Base-by-base conservation (phyloP, 2,797 vertebrate genomes). In the Euphonia xanthogaster region DNA sequence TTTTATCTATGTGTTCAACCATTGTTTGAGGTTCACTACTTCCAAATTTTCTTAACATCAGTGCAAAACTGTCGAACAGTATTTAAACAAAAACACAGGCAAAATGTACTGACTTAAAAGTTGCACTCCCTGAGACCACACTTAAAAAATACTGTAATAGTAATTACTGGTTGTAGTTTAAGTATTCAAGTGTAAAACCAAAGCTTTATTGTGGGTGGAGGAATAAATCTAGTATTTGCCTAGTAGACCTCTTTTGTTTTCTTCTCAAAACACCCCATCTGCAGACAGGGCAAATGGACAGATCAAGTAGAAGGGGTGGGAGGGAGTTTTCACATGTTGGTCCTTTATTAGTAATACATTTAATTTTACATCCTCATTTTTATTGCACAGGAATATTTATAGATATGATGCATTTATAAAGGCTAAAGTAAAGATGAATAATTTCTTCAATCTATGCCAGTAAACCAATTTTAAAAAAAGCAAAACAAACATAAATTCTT, bases 1-100 rank as follows among this genome's bases (percentile, higher is more conserved):
- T 63, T 22, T 28, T 44, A 3, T 55, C 28, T 50, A 0, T 1
- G 0, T 47, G 40, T 60, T 85, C 1, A 3, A 21, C 10, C 18
- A 35, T 1, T 4, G 1, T 40, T 37, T 86, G 33, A 39, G 21
- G 11, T 88, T 86, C n/a, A 8, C 27, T 86, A 0, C 39, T 86
- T 75, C 35, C 25, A 47, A 35, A 28, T 67, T 60, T 67, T 71
- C 31, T 19, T 33, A 22, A 40, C 1, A 1, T 37, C 6, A 21
- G 24, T 44, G 9, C 31, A 80, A 10, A 80, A n/a, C 8, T 60
- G 18, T 77, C 6, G 2, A 23, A 37, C 11, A 20, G 6, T 83
- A 53, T 84, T 33, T 5, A 7, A 20, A 50, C 40, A 54, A 40
- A 35, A 50, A 19, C 13, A 39, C 16, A 30, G 23, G 23, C 5